Percentiles rank a stretch among this genome's conserved stretches.
phyloP scores from a whole-genome alignment of 92 coral and sea anemone genomes.

The Montipora capitata region DNA sequence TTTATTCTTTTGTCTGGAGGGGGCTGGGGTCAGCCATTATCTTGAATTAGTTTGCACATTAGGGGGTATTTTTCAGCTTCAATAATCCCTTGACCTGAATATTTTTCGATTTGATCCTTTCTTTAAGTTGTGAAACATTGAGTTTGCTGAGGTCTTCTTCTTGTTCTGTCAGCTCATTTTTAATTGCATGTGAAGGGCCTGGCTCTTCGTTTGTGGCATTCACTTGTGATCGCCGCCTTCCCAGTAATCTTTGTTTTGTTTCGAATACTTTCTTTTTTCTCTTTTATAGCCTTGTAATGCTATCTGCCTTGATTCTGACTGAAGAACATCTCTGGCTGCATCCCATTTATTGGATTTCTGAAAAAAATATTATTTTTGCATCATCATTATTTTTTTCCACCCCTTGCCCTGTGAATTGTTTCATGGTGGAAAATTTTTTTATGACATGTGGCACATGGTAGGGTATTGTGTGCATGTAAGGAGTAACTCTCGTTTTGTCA shows the following conservation, averaged over 20 bases:
- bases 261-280: slow-evolving; percentile 46
- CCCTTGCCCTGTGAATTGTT: slow-evolving; percentile 55
- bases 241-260: slow-evolving; percentile 14
- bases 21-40: slow-evolving; percentile 8
- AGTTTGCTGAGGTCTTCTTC: too few relatives aligned
- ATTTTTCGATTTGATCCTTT: slow-evolving; percentile 7
- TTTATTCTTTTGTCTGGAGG: slow-evolving; percentile 2
- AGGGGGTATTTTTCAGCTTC: slow-evolving; percentile 16
- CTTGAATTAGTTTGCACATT: slow-evolving; percentile 12
- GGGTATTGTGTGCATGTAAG: slow-evolving; percentile 56
- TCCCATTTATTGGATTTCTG: slow-evolving; percentile 76
- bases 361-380: slow-evolving; percentile 44
- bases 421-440: neutral
- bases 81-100: slow-evolving; percentile 22
- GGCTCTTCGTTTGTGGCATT: neutral
- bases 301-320: slow-evolving; percentile 57
- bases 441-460: slow-evolving; percentile 54
- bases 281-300: slow-evolving; percentile 55
- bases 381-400: slow-evolving; percentile 67
- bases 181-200: slow-evolving; percentile 9
- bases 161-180: too few relatives aligned
- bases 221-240: slow-evolving; percentile 22
- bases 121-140: neutral
- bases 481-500: slow-evolving; percentile 42
- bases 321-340: slow-evolving; percentile 63